A percentile compares a stretch with the other conserved stretches of the same genome.
phyloP scores from a whole-genome alignment of 2,888 invertebrate species.

The Aporophyla lueneburgensis region DNA sequence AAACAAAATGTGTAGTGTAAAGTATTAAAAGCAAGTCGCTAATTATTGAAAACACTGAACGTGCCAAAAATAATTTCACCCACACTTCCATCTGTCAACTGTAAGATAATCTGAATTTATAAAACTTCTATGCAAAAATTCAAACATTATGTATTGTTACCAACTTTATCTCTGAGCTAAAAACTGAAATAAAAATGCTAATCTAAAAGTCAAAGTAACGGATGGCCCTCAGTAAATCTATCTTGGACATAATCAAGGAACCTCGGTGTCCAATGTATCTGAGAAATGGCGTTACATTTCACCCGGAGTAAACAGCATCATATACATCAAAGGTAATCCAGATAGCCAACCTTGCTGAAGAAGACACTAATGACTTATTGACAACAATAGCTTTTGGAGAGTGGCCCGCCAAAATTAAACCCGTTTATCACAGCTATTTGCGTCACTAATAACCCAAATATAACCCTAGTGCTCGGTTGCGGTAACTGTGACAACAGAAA shows the following conservation, averaged over 20 bases:
- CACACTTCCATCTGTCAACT: conserved; percentile 50
- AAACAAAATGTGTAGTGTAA: conserved; percentile 36
- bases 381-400: conserved; percentile 83
- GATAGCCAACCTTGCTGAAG: conserved; percentile 56
- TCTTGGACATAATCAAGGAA: conserved; percentile 30
- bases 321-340: conserved; percentile 63
- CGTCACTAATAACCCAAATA: conserved; percentile 89
- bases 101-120: conserved; percentile 47
- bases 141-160: conserved; percentile 5
- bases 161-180: conserved; percentile 18
- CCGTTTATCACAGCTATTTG: conserved; percentile 86
- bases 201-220: conserved; percentile 32
- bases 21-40: conserved; percentile 38
- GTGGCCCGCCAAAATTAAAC: conserved; percentile 84
- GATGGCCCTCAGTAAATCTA: conserved; percentile 38
- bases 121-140: conserved; percentile 29
- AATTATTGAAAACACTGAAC: conserved; percentile 51
- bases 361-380: conserved; percentile 75
- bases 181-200: conserved; percentile 30
- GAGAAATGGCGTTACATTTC: conserved; percentile 40
- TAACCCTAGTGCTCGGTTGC: conserved; percentile 78
- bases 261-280: conserved; percentile 40
- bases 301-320: conserved; percentile 48
- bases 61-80: conserved; percentile 62
- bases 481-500: conserved; percentile 88